Base-by-base conservation (phyloP, 2,888 invertebrate species). In the Drosophila meridiana region DNA sequence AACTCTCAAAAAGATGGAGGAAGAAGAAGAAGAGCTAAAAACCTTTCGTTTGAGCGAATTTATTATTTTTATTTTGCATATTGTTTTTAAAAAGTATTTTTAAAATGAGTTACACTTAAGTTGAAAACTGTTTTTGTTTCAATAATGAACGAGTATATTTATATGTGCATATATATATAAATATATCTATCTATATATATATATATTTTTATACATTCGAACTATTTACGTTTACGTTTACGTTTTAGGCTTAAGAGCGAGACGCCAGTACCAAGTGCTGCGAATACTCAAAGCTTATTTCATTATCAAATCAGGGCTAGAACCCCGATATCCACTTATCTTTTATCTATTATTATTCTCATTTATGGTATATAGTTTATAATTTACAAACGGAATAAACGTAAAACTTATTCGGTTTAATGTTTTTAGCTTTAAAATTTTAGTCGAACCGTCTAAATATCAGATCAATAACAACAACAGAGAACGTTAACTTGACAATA, bases 21-120 rank as follows among this genome's bases (percentile, higher is more conserved):
- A 34, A n/a, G 45, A 45, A 11, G 63, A 50, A 63, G 40, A 34
- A 32, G 45, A 45, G 32, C 28, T 30, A 50, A 50, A 64, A 87
- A 81, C 88, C 86, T 87, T 90, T 88, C 90, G 90, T 89, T 82
- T 56, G 58, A 89, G 73, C 86, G 88, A 87, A 89, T 90, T 87
- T 90, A 89, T 88, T 80, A 87, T 72, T 68, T 74, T 63, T 56
- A 57, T 72, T 69, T 76, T 65, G 47, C 38, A 74, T 69, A 53
- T 53, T 71, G 45, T 65, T 78, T 73, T 76, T 78, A 70, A 11
- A 20, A 56, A 56, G 71, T 80, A 71, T 76, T 80, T 74, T 68
- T 68, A 45, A 50, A 50, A 48, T 70, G 50, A 55, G 40, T 65
- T 59, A 60, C n/a, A 34, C 48, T 57, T 82, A 81, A 64, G 52